Evolutionary conservation across 2,113 vertebrate genomes (phyloP), one percentile per base, ranked within the genome.

Genomic region (Psittacula cyanocephala): DNA sequence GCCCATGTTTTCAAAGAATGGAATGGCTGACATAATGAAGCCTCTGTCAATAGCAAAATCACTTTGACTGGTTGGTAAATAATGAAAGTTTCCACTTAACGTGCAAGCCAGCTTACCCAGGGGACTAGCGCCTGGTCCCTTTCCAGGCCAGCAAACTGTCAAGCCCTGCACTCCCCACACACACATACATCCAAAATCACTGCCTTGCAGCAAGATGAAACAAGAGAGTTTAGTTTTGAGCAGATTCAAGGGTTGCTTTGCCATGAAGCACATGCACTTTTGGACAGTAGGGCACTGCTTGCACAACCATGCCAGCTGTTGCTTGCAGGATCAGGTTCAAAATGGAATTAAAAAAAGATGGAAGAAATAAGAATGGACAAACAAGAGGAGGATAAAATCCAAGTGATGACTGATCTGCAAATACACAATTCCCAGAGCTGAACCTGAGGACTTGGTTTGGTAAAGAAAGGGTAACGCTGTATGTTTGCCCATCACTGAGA

Each of bases 21-120:
- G 80, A 96, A 88, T 55, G 82, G 89, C 75, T 89, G 92, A 93
- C 80, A 87, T 95, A 96, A 95, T 57, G 80, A 95, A 95, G 93
- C 80, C 75, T 90, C 68, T 96, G 82, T 97, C 95, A 97, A 94
- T 96, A 98, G 81, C 92, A 94, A 96, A 97, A 86, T 81, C 70
- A 95, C 93, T 97, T 94, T 86, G 89, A 95, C 71, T 28, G 10
- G 62, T 86, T 93, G 91, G 88, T 95, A 96, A 92, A 78, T 91
- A 89, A 96, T 86, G 85, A 89, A 96, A 97, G 63, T 97, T 96
- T 97, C 92, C 95, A 88, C 71, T 95, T 94, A 94, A 52, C 1
- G 76, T 72, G 77, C 69, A 89, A 87, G 52, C 14, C 81, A 82
- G 52, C 81, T 96, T 52, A 78, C 95, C 71, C 96, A 57, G 81